A percentile compares a stretch with the other conserved stretches of the same genome.
Evolutionary conservation across 1,140 invertebrate species (phyloP).

Genomic region (Lanistes nyassanus): DNA sequence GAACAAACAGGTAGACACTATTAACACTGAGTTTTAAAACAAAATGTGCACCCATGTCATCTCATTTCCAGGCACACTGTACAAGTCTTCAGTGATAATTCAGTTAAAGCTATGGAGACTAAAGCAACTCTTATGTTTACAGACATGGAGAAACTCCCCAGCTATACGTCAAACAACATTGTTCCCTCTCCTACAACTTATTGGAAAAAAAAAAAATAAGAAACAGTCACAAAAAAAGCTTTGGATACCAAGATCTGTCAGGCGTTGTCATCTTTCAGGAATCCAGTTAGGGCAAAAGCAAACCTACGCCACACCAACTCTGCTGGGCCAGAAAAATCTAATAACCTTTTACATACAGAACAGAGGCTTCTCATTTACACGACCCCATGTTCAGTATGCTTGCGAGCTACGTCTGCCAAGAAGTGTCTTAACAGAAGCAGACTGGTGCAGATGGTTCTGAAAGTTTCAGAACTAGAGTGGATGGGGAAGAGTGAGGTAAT

Average conservation of each 20-base stretch:
- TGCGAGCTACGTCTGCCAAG: background rate
- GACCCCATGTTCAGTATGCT: background rate
- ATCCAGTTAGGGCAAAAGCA: background rate
- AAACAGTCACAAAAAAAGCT: background rate
- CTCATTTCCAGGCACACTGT: no score
- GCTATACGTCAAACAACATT: no score
- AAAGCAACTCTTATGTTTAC: no score
- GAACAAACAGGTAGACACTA: no score
- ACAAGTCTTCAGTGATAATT: no score
- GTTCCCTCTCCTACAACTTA: no score
- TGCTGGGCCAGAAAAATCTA: background rate
- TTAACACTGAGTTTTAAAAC: no score
- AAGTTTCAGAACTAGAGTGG: background rate
- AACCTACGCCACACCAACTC: background rate
- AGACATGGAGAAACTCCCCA: no score
- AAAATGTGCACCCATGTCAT: no score
- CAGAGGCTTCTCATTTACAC: background rate
- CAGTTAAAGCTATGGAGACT: no score
- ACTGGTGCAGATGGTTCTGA: background rate
- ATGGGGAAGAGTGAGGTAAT: no score
- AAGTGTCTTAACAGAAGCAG: background rate
- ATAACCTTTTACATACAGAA: background rate
- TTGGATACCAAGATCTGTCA: background rate
- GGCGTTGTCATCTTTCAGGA: slow-evolving; percentile 14
- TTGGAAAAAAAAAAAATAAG: no score